These are phyloP conservation scores for Dromococcyx pavoninus DNA, from an alignment of 2,797 vertebrate genomes.

Conservation along the genomic window DNA sequence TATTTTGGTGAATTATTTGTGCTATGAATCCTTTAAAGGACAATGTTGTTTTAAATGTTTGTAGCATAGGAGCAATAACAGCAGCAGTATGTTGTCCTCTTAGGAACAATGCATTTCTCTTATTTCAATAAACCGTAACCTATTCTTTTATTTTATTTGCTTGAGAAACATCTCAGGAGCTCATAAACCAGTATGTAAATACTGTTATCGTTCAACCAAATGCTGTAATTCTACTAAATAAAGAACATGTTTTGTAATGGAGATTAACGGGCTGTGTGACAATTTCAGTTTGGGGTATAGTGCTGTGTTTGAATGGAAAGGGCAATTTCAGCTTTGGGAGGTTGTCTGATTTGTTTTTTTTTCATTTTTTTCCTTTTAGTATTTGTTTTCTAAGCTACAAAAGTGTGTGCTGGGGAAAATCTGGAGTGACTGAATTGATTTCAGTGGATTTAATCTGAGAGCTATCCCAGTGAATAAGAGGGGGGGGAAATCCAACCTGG, in stretches of 20 bases:
- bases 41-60: conserved; percentile 20
- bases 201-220: conserved; percentile 53
- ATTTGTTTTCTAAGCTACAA: conserved; percentile 13
- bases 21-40: conserved; percentile 35
- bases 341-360: background rate
- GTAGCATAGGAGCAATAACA: conserved; percentile 33
- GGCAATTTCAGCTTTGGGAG: conserved; percentile 33
- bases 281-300: conserved; percentile 25
- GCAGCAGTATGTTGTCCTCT: background rate
- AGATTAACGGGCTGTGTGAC: conserved; percentile 44
- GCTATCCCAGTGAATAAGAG: background rate
- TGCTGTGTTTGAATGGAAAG: background rate
- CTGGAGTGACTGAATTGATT: background rate
- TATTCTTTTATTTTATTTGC: conserved; percentile 58
- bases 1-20: background rate
- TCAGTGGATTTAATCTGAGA: background rate
- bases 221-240: conserved; percentile 61
- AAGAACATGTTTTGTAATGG: conserved; percentile 57
- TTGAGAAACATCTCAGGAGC: conserved; percentile 55
- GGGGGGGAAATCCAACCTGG: background rate
- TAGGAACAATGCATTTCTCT: conserved; percentile 42
- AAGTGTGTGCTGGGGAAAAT: background rate
- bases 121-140: conserved; percentile 59
- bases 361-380: background rate
- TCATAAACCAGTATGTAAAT: conserved; percentile 63